A percentile compares a stretch with the other conserved stretches of the same genome.
Conservation (phyloP, 2,113 vertebrate species). For the Miniopterus natalensis region DNA sequence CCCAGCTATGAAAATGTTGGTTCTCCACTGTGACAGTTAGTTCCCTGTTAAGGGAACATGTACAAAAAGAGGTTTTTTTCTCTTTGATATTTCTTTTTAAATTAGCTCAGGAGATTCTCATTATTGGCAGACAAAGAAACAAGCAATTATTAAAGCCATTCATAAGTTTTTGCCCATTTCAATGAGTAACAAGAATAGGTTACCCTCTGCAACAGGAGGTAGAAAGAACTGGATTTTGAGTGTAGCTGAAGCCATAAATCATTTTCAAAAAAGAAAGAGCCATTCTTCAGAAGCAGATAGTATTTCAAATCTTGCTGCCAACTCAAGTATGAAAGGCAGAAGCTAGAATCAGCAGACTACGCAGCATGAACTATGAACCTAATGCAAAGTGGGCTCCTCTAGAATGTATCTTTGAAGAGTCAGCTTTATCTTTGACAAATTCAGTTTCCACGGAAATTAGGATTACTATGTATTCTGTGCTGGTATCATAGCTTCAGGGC, state of each 20-base stretch:
- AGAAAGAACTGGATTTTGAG: slow-evolving; percentile 60
- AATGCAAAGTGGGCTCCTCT: background rate
- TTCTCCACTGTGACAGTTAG: background rate
- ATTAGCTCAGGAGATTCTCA: background rate
- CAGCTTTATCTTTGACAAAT: background rate
- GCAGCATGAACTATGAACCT: background rate
- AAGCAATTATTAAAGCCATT: background rate
- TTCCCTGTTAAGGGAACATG: background rate
- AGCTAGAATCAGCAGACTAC: background rate
- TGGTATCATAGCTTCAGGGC: background rate
- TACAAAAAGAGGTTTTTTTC: background rate
- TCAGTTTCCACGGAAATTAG: background rate
- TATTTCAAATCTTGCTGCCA: background rate
- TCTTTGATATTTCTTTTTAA: slow-evolving; percentile 27
- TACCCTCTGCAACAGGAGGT: background rate
- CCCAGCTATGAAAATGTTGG: background rate
- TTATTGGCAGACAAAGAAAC: background rate
- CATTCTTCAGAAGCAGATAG: slow-evolving; percentile 52
- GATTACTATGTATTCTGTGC: background rate
- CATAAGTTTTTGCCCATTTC: background rate
- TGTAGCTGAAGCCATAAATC: slow-evolving; percentile 45
- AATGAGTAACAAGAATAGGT: background rate
- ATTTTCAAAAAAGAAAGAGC: background rate
- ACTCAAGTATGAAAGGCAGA: background rate
- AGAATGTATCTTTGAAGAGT: background rate